Conservation (phyloP, 1,140 invertebrate species). For the Drosophila hydei region DNA sequence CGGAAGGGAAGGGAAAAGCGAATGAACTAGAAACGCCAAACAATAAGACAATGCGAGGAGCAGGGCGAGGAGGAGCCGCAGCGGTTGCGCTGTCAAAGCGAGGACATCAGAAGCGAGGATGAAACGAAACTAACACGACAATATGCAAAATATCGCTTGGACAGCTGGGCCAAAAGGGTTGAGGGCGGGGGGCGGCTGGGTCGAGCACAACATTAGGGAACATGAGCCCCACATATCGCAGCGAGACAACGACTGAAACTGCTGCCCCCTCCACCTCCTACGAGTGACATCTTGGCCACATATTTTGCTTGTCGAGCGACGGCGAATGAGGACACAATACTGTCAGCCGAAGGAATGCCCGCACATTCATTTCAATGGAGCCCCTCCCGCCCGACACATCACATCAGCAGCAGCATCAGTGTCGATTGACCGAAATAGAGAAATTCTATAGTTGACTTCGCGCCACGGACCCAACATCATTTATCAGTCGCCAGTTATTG, state of each 20-base stretch:
- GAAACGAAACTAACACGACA: conserved; percentile 59
- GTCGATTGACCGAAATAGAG: conserved; percentile 78
- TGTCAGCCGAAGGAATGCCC: conserved; percentile 79
- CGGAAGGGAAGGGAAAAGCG: neutral
- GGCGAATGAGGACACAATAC: conserved; percentile 73
- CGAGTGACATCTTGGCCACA: conserved; percentile 78
- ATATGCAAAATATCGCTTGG: conserved; percentile 72
- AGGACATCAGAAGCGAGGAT: conserved; percentile 58
- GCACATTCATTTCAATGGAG: conserved; percentile 74
- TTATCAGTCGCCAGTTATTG: conserved; percentile 78
- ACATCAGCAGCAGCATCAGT: conserved; percentile 29
- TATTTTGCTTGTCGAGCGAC: conserved; percentile 79
- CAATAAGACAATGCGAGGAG: conserved; percentile 55
- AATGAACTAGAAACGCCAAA: conserved; percentile 52
- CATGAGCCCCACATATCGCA: conserved; percentile 53
- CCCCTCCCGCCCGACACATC: conserved; percentile 7
- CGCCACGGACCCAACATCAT: conserved; percentile 57
- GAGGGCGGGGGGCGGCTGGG: neutral
- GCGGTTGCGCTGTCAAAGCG: conserved; percentile 66
- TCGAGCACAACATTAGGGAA: conserved; percentile 40
- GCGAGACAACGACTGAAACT: conserved; percentile 27
- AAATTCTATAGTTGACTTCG: conserved; percentile 62
- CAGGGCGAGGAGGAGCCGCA: neutral
- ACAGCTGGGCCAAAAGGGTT: conserved; percentile 21
- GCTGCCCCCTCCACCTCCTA: conserved; percentile 11